Conservation (phyloP, 2,113 vertebrate genomes). For the Urocolius indicus region DNA sequence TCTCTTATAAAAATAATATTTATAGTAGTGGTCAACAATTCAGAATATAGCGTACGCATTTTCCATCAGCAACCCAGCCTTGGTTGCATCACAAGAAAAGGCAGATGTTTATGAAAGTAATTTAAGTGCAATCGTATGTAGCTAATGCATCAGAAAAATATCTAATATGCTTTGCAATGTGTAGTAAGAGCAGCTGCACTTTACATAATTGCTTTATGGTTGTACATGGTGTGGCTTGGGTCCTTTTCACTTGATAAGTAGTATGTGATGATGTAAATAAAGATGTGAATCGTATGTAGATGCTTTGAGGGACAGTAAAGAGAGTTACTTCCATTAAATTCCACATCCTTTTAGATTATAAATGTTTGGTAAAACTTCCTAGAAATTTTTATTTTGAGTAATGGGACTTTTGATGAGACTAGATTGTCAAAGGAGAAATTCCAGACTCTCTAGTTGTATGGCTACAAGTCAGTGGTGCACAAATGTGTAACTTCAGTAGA, state of each 20-base stretch:
- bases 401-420: background rate
- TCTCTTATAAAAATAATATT: background rate
- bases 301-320: background rate
- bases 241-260: background rate
- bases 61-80: background rate
- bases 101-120: constrained; percentile 42
- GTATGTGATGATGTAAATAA: background rate
- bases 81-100: background rate
- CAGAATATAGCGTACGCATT: background rate
- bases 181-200: constrained; percentile 33
- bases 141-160: constrained; percentile 16
- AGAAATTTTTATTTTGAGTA: background rate
- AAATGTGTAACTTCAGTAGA: background rate
- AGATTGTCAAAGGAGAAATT: background rate
- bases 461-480: background rate
- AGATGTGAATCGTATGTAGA: background rate
- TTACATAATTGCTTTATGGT: constrained; percentile 44
- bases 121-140: constrained; percentile 47
- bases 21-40: background rate
- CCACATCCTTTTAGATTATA: background rate
- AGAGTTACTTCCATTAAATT: background rate
- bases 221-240: background rate
- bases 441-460: background rate
- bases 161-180: background rate
- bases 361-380: background rate